Evolutionary conservation across 2,888 invertebrate genomes (phyloP).

Genomic region (Argyresthia albistria): DNA sequence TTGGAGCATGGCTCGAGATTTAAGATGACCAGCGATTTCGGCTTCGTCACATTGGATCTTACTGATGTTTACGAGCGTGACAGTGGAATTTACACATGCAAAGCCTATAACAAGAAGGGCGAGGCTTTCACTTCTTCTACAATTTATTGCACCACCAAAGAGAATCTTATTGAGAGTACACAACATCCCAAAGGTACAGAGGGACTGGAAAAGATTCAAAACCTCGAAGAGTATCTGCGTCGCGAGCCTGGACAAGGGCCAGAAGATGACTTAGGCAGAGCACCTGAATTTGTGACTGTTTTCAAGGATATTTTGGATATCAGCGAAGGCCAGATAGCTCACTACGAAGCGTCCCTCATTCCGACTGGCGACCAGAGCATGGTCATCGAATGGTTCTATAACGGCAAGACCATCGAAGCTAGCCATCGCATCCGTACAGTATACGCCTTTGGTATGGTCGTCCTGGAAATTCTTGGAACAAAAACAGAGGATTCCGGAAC

Average conservation of each 20-base stretch:
- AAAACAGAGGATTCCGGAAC: constrained; percentile 93
- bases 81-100: constrained; percentile 94
- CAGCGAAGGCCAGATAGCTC: constrained; percentile 96
- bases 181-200: constrained; percentile 97
- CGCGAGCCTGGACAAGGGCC: constrained; percentile 77
- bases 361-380: constrained; percentile 95
- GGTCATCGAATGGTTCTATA: constrained; percentile 97
- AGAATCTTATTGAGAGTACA: constrained; percentile 87
- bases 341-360: constrained; percentile 96
- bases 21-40: constrained; percentile 95
- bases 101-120: constrained; percentile 89
- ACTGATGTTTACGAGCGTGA: constrained; percentile 94
- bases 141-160: constrained; percentile 86
- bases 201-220: constrained; percentile 92
- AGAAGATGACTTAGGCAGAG: constrained; percentile 84
- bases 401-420: constrained; percentile 89
- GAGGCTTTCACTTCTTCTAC: constrained; percentile 95
- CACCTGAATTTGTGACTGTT: constrained; percentile 91
- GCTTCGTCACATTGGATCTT: constrained; percentile 95
- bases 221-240: constrained; percentile 88
- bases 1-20: constrained; percentile 91
- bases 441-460: constrained; percentile 98
- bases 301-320: constrained; percentile 87
- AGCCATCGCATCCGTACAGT: constrained; percentile 94
- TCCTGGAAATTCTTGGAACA: constrained; percentile 95